Evolutionary conservation across 2,888 invertebrate species (phyloP), one percentile per base, ranked within the genome.

Genomic region (Cotesia congregata): DNA sequence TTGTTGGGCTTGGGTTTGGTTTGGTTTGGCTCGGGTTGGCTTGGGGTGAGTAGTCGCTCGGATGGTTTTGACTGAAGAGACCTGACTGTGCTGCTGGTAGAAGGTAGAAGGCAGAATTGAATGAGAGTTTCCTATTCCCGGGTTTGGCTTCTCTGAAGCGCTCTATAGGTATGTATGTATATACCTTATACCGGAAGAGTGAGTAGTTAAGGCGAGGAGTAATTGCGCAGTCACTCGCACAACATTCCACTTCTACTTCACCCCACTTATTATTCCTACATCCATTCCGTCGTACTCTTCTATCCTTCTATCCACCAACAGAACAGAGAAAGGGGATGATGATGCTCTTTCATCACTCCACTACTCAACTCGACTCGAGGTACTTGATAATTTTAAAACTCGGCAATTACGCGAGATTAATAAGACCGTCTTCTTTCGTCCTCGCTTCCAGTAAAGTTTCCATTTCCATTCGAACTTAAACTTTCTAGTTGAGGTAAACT

Each of bases 261-360:
- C 71, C 30, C 38, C 62, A 68, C 50, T 50, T 65, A 12, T 15
- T 6, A 50, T 15, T 40, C 15, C 41, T 68, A 64, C 68, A 74
- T 68, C 41, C 74, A 60, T 62, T 59, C 4, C n/a, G 12, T 59
- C 60, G 60, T 30, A 30, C 30, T 30, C 30, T 41, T 39, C 71
- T 60, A 61, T 72, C 74, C 68, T 73, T 73, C 76, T 60, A 50
- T 71, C 72, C 75, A 20, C 50, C 50, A 12, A 50, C 50, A 74
- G 74, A 69, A 67, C 76, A 78, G 41, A 50, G 62, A 72, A 64
- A 15, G 30, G 71, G 39, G 62, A 62, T 77, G 50, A 12, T 7
- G 50, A 50, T 20, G 59, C 68, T 67, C 65, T 39, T 67, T 72
- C 59, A 60, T 60, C 50, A 61, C 62, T 38, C 70, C 30, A 30